Evolutionary conservation across 2,113 vertebrate species (phyloP), one percentile per base, ranked within the genome.

Genomic region (Oxygymnocypris stewartii): DNA sequence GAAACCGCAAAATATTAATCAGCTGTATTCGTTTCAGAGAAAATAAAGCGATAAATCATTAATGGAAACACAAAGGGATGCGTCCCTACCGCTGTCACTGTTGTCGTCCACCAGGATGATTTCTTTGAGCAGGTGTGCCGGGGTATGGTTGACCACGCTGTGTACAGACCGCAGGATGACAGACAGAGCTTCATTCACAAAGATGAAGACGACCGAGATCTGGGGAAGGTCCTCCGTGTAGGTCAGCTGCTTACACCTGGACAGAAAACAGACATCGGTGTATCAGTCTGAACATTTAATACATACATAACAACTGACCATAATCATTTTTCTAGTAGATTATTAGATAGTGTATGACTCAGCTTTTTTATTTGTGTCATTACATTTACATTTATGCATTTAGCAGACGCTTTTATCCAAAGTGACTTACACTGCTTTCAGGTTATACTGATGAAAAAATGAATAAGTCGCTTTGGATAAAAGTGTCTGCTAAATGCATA

Each of bases 91-190:
- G 0, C 96, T 98, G 93, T 99, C 97, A 0, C 98, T 99, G 96
- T 97, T 98, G 94, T 99, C 98, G 5, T 99, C 98, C 89, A 99
- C 98, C 90, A 99, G 94, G 83, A 99, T 97, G 92, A 99, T 96
- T 91, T 99, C 98, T 89, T 98, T 99, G 44, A 99, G 97, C 88
- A 99, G 92, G 88, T 96, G 96, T 0, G 97, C 96, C 0, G 98
- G 98, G 0, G 98, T 99, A 93, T 97, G 98, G 89, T 99, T 99
- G 92, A 99, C 97, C 75, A 99, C 97, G 0, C 97, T 99, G 95
- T 99, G 98, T 51, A 99, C 97, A 0, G 98, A 99, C 81, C 98
- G 97, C 91, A 99, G 94, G 91, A 99, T 99, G 87, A 99, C 98
- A 0, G 98, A 99, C 0, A 99, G 94, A 0, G 98, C 98, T 91